A percentile compares a stretch with the other conserved stretches of the same genome.
Conservation (phyloP, 2,113 vertebrate genomes). For the Malurus melanocephalus region DNA sequence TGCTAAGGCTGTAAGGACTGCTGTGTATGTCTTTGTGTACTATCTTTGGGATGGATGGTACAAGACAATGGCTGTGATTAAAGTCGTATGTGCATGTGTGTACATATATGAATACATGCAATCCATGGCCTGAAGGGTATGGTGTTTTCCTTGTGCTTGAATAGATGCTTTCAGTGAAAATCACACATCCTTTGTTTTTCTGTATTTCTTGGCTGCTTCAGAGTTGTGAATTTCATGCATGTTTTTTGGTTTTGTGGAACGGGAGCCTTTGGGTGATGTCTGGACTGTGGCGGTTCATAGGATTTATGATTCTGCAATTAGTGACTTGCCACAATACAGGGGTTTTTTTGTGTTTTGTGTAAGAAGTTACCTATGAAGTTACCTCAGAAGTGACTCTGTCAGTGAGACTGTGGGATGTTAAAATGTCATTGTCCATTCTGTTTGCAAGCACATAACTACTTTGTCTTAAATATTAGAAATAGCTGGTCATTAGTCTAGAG, state of each 20-base stretch:
- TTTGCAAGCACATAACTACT: neutral
- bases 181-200: neutral
- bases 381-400: neutral
- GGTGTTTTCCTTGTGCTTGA: neutral
- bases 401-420: neutral
- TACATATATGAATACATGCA: neutral
- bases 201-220: neutral
- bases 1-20: neutral
- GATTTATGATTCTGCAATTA: neutral
- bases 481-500: neutral
- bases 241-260: neutral
- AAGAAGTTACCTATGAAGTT: neutral
- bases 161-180: neutral
- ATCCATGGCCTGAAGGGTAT: neutral
- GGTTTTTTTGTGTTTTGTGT: neutral
- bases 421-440: neutral
- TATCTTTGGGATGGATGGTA: neutral
- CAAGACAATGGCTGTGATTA: neutral
- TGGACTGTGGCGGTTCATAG: neutral
- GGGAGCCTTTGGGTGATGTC: neutral
- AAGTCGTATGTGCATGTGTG: neutral
- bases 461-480: neutral
- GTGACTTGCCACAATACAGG: neutral
- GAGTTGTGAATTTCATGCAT: neutral
- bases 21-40: neutral